Base-by-base conservation (phyloP, 2,888 invertebrate species). In the Fabriciana adippe region DNA sequence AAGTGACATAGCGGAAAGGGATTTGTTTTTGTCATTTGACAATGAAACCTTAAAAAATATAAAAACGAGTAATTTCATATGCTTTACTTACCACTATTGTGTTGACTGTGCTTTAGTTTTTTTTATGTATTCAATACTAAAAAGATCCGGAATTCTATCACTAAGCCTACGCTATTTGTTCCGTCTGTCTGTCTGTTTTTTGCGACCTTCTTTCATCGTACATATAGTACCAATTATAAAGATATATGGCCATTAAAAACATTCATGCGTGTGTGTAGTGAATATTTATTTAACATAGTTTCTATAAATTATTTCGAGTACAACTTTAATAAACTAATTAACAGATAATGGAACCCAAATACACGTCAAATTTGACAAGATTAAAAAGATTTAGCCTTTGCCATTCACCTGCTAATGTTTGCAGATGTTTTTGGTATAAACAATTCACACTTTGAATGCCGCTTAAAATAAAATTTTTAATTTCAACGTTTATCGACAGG, bases 361-460 rank as follows among this genome's bases (percentile, higher is more conserved):
- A 54, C 18, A 60, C 55, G 66, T 66, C 66, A 66, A 66, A 54
- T 54, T 66, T 60, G 66, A 59, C 66, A 66, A 60, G 66, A 66
- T 60, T 60, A 64, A 66, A 66, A 60, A 66, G 65, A 59, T 59
- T 66, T 60, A 65, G 54, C 45, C 14, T 65, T 65, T 21, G 21
- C 56, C 54, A 60, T 47, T 55, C 66, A 66, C 66, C 66, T 66
- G 66, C 66, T 48, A 48, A 35, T 11, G 35, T 65, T 31, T 50
- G 66, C 66, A 66, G 66, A 60, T 66, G 66, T 66, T 48, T 59
- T 65, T 65, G 51, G 53, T 59, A 56, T 66, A 47, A 60, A 60
- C 66, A 60, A 66, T 60, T 66, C 48, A 66, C 60, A 55, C 60
- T 18, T 60, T 53, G 53, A 53, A 60, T 55, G 31, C 60, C 60